Conservation (phyloP, 2,797 vertebrate species). For the Graptemys geographica region DNA sequence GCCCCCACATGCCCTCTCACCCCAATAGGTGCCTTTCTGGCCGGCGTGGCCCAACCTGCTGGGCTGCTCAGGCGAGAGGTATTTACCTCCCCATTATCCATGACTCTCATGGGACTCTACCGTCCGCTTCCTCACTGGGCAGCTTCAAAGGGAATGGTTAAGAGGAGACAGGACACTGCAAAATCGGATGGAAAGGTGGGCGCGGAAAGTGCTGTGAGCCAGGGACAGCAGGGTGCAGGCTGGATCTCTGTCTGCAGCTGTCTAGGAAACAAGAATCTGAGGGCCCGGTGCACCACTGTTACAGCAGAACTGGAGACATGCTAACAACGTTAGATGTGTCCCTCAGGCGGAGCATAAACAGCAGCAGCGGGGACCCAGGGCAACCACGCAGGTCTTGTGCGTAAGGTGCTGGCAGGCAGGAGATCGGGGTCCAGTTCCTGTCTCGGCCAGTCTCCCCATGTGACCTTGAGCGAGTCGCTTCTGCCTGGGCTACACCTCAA, state of each 20-base stretch:
- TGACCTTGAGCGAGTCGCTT: not conserved
- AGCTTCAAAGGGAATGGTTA: not conserved
- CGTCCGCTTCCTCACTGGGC: not conserved
- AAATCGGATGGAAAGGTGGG: accelerated
- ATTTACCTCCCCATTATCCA: constrained; percentile 47
- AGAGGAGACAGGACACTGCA: constrained; percentile 8
- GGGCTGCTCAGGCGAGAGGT: constrained; percentile 40
- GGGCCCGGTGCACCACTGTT: accelerated
- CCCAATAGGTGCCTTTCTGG: not conserved
- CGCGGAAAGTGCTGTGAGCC: not conserved
- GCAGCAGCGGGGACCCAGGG: too few species aligned
- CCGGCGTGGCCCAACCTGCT: constrained; percentile 73
- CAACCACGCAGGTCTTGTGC: not conserved
- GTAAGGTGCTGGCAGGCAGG: not conserved
- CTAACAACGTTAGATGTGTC: not conserved
- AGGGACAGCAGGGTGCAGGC: not conserved
- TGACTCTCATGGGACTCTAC: constrained; percentile 70
- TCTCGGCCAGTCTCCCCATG: not conserved
- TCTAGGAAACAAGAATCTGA: not conserved
- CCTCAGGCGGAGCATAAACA: not conserved
- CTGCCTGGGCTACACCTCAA: too few species aligned
- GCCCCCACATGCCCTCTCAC: constrained; percentile 41
- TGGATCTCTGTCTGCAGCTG: not conserved
- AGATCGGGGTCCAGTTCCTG: not conserved
- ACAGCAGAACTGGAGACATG: too few species aligned